Percentiles rank a stretch among this genome's conserved stretches.
phyloP scores from a whole-genome alignment of 2,113 vertebrate genomes.

The Mirounga angustirostris region DNA sequence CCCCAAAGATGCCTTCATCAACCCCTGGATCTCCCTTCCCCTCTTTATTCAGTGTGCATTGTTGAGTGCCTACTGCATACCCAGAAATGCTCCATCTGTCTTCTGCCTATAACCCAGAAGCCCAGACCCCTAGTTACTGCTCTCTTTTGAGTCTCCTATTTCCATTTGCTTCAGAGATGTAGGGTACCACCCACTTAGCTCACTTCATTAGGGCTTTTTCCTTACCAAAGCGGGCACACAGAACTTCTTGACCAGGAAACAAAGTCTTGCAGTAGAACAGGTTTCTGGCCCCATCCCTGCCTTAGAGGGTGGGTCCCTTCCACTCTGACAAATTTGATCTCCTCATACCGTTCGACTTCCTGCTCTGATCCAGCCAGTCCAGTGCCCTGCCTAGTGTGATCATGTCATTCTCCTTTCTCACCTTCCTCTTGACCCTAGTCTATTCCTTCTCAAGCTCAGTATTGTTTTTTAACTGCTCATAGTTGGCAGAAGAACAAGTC shows the following conservation, averaged over 20 bases:
- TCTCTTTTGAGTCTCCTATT: neutral
- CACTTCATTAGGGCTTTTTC: neutral
- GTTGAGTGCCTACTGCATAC: neutral
- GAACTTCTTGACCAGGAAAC: neutral
- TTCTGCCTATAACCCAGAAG: neutral
- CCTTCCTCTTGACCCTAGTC: constrained; percentile 33
- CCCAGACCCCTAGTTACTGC: neutral
- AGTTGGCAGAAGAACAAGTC: neutral
- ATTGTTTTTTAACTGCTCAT: constrained; percentile 19
- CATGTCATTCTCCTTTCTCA: constrained; percentile 32
- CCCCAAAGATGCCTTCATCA: neutral
- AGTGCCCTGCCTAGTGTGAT: constrained; percentile 39
- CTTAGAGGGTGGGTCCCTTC: constrained; percentile 42
- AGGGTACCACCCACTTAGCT: neutral
- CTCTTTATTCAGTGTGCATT: neutral
- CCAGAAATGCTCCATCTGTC: neutral
- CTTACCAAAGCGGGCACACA: neutral
- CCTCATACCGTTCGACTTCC: constrained; percentile 41
- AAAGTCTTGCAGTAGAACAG: neutral
- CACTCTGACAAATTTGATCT: constrained; percentile 41
- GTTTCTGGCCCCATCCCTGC: constrained; percentile 45
- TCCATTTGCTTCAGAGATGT: neutral
- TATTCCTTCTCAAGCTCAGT: constrained; percentile 32
- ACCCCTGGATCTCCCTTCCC: neutral
- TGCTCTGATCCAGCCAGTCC: constrained; percentile 13